Percentiles rank a stretch among this genome's conserved stretches.
Evolutionary conservation across 2,113 vertebrate species (phyloP).

Genomic region (Chelonoidis abingdonii): DNA sequence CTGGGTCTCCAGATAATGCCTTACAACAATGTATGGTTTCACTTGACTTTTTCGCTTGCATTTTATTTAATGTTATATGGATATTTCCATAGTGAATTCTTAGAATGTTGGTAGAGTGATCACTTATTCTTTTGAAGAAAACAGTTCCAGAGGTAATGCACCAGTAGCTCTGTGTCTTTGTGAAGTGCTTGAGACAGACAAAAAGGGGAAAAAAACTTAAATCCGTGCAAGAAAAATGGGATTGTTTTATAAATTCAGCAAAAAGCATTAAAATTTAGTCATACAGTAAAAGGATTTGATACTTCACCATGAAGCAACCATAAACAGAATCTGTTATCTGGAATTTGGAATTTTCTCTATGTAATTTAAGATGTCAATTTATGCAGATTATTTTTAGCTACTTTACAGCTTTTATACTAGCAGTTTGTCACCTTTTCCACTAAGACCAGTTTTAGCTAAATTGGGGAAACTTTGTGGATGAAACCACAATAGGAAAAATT

Average conservation of each 20-base stretch:
- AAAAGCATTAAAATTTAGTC: conserved; percentile 61
- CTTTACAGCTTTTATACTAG: conserved; percentile 38
- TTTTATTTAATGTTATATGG: neutral
- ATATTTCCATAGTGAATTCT: conserved; percentile 11
- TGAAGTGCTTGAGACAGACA: neutral
- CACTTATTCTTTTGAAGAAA: neutral
- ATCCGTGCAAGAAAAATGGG: conserved; percentile 10
- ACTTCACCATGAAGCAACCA: conserved; percentile 37
- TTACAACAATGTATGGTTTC: neutral
- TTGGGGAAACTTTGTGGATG: neutral
- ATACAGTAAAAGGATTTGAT: conserved; percentile 53
- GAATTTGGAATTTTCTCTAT: conserved; percentile 27
- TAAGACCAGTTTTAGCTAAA: neutral
- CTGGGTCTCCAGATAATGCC: neutral
- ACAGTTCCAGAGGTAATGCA: neutral
- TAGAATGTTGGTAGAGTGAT: neutral
- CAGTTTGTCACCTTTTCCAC: conserved; percentile 28
- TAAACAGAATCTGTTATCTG: conserved; percentile 26
- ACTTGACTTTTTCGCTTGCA: neutral
- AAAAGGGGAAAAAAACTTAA: neutral
- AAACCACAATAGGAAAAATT: conserved; percentile 21
- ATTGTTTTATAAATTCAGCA: conserved; percentile 34
- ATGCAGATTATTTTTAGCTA: conserved; percentile 49
- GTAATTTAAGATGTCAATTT: conserved; percentile 46
- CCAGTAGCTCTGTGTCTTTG: neutral